These are phyloP conservation scores for Apamea epomidion DNA, from an alignment of 2,888 invertebrate species.

Conservation along the genomic window DNA sequence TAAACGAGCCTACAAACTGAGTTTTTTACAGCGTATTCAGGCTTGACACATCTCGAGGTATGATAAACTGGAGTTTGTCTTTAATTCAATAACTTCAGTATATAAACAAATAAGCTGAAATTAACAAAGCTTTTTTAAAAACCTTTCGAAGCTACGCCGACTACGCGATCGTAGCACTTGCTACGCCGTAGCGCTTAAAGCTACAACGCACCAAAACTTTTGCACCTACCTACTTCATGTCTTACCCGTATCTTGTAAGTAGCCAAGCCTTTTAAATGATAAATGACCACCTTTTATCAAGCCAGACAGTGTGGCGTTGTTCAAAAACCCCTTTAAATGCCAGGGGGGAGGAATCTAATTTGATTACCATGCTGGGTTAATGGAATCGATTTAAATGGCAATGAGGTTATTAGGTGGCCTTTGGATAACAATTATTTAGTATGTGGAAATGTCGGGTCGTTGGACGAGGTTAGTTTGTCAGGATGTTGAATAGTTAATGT, in stretches of 20 bases:
- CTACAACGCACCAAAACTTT: slow-evolving; percentile 14
- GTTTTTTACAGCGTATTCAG: background rate
- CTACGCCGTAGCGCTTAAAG: slow-evolving; percentile 40
- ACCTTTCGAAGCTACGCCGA: background rate
- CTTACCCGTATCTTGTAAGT: slow-evolving; percentile 43
- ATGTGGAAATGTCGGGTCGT: slow-evolving; percentile 19
- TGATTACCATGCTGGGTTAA: slow-evolving; percentile 72
- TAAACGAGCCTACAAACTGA: background rate
- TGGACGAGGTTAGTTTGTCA: slow-evolving; percentile 18
- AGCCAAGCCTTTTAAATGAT: slow-evolving; percentile 67
- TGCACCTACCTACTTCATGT: background rate
- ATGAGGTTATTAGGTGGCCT: slow-evolving; percentile 59
- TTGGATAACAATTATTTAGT: slow-evolving; percentile 36
- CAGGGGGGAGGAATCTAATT: slow-evolving; percentile 63
- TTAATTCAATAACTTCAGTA: too few species aligned
- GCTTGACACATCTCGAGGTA: background rate
- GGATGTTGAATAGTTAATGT: slow-evolving; percentile 20
- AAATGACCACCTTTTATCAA: slow-evolving; percentile 70
- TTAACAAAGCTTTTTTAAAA: background rate
- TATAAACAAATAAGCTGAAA: background rate
- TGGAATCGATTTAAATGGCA: slow-evolving; percentile 65
- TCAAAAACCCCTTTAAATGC: slow-evolving; percentile 64
- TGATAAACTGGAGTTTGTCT: background rate
- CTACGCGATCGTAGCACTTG: slow-evolving; percentile 34
- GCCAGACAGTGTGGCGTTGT: slow-evolving; percentile 65